Conservation (phyloP, 2,888 invertebrate genomes). For the Oscheius sp. region DNA sequence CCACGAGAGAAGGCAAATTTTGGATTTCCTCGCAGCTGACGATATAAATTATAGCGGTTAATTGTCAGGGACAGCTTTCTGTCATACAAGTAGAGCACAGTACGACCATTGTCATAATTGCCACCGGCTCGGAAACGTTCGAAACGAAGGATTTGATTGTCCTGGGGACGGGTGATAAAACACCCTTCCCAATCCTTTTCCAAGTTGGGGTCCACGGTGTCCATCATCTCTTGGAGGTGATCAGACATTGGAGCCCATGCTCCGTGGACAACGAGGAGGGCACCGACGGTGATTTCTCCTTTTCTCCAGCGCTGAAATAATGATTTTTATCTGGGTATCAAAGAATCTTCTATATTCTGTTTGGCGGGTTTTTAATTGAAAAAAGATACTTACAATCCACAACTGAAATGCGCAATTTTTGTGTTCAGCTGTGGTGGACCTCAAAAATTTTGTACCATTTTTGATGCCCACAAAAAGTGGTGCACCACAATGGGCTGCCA, state of each 20-base stretch:
- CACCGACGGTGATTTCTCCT: slow-evolving; percentile 21
- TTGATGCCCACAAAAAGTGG: no score
- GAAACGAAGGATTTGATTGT: slow-evolving; percentile 7
- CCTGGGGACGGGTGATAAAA: slow-evolving; percentile 3
- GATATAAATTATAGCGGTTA: slow-evolving; percentile 19
- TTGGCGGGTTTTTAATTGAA: no score
- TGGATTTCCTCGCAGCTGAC: slow-evolving; percentile 8
- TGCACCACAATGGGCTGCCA: no score
- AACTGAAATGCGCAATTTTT: no score
- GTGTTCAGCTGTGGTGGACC: no score
- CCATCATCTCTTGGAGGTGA: slow-evolving; percentile 15
- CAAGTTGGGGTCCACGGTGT: neutral
- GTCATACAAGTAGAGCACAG: slow-evolving; percentile 15
- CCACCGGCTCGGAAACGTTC: slow-evolving; percentile 31
- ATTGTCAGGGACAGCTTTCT: slow-evolving; percentile 1
- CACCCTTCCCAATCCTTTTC: slow-evolving; percentile 25
- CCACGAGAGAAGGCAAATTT: slow-evolving; percentile 26
- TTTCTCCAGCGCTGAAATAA: slow-evolving; percentile 20
- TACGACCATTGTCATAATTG: slow-evolving; percentile 24
- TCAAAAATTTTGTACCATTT: no score
- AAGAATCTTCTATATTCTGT: no score
- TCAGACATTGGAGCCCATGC: slow-evolving; percentile 18
- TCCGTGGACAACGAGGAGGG: slow-evolving; percentile 19
- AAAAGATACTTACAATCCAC: no score
- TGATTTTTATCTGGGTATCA: neutral